Evolutionary conservation across 2,797 vertebrate species (phyloP), one percentile per base, ranked within the genome.

Genomic region (Karalla daura): DNA sequence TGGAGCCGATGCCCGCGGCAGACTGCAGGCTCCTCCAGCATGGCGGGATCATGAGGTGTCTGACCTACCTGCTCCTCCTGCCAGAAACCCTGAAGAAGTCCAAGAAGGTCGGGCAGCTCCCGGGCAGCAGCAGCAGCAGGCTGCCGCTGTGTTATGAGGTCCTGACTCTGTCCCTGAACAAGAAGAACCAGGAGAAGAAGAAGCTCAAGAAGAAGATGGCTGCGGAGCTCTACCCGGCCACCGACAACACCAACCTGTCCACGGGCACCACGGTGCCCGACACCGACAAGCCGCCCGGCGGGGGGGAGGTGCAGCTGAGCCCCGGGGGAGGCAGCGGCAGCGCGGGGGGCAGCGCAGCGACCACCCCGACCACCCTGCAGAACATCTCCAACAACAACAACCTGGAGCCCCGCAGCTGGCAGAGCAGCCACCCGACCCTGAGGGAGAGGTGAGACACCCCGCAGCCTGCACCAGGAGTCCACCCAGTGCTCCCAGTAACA

Each of bases 321-420:
- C 93, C 90, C 80, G 92, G 78, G 47, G 76, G 86, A 56, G 25
- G 81, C 61, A 8, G 80, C n/a, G n/a, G n/a, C n/a, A n/a, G n/a
- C n/a, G n/a, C n/a, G n/a, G n/a, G n/a, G n/a, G n/a, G n/a, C 60
- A 68, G 92, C 91, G 24, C 88, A 63, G 79, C 93, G 80, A 81
- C 92, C 91, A 88, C 87, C 74, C 86, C 90, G 79, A 88, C 89
- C 91, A 60, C 87, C 90, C 94, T 94, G 85, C 94, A 94, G 1
- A 96, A 96, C 92, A 92, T 94, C n/a, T n/a, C n/a, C 91, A 95
- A 92, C 94, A 97, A 97, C 94, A 96, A 97, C 95, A 95, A 96
- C 91, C 70, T 93, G 6, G 96, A 97, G 83, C 93, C 93, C 44
- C 87, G 91, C 86, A 94, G 92, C 93, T 97, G 96, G 96, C 95